A percentile compares a stretch with the other conserved stretches of the same genome.
phyloP scores from a whole-genome alignment of 2,113 vertebrate genomes.

The Polypterus senegalus region DNA sequence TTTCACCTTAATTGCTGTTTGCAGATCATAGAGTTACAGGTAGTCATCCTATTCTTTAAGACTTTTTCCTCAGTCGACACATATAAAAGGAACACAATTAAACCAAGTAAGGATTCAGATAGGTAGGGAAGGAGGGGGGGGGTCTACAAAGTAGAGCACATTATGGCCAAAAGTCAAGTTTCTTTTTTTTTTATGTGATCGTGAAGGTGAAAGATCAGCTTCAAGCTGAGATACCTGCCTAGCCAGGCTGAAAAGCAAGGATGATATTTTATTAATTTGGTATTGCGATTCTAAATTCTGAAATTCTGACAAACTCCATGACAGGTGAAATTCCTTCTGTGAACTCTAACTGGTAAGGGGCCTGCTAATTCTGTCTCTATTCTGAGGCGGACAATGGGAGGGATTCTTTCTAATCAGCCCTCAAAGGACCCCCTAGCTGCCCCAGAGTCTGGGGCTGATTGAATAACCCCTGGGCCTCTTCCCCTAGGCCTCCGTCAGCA shows the following conservation, averaged over 20 bases:
- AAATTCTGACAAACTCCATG: conserved; percentile 90
- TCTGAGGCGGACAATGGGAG: conserved; percentile 94
- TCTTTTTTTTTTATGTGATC: conserved; percentile 30
- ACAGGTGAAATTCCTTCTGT: conserved; percentile 88
- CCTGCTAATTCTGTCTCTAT: conserved; percentile 90
- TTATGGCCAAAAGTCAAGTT: conserved; percentile 39
- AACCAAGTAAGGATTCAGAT: too few species aligned
- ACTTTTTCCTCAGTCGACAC: too few species aligned
- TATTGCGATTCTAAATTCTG: conserved; percentile 69
- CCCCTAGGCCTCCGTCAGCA: conserved; percentile 69
- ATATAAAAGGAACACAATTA: too few species aligned
- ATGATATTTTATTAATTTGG: conserved; percentile 82
- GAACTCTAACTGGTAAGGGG: conserved; percentile 91
- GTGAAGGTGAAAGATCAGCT: conserved; percentile 61
- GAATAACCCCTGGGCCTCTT: conserved; percentile 78
- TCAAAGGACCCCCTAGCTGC: conserved; percentile 75
- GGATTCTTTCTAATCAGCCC: conserved; percentile 97
- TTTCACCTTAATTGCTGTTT: too few species aligned
- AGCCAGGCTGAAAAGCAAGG: conserved; percentile 65
- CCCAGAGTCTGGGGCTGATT: conserved; percentile 73
- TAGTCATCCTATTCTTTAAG: too few species aligned
- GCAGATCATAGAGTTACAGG: too few species aligned
- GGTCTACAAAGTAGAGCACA: conserved; percentile 23
- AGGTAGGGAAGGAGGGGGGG: too few species aligned
- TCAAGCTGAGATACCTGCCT: conserved; percentile 60